Base-by-base conservation (phyloP, 2,888 invertebrate species). In the Agrotis puta region DNA sequence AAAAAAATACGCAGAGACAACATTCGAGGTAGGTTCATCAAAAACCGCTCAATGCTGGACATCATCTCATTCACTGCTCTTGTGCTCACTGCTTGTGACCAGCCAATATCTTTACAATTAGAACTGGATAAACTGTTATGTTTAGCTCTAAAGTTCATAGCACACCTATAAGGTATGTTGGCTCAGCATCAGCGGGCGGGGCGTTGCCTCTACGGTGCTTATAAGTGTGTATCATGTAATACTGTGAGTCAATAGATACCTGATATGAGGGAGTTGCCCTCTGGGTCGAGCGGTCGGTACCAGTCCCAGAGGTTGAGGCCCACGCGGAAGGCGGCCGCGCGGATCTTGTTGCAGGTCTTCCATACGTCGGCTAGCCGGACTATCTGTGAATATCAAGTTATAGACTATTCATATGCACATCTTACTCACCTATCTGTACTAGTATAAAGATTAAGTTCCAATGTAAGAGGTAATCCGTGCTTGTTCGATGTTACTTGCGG, bases 341-440 rank as follows among this genome's bases (percentile, higher is more conserved):
- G 97, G 90, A 98, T 98, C 96, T 98, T 98, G 93, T 98, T 98
- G 94, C 98, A 98, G 33, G 97, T 97, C 88, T 97, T 97, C 98
- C 98, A 98, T 67, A 98, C 97, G 91, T 98, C 97, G 59, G 97
- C 96, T 76, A 98, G 93, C 68, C 95, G 94, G 7, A 94, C 83
- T 72, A 95, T 94, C 96, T 96, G 89, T 73, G 88, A 67, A 22
- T 2, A 50, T 2, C 3, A 18, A 24, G 5, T 27, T 11, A 3
- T 2, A 6, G 14, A 22, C 2, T 11, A 39, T n/a, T 16, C 16
- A 13, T 45, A 0, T 14, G 24, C 33, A 22, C 47, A 43, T 14
- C 11, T 27, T 22, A 24, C 16, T 24, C 39, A 27, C 18, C 27
- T 18, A 24, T n/a, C n/a, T n/a, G n/a, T 5, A n/a, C 54, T 27